Base-by-base conservation (phyloP, 2,797 vertebrate genomes). In the Aselliscus stoliczkanus region DNA sequence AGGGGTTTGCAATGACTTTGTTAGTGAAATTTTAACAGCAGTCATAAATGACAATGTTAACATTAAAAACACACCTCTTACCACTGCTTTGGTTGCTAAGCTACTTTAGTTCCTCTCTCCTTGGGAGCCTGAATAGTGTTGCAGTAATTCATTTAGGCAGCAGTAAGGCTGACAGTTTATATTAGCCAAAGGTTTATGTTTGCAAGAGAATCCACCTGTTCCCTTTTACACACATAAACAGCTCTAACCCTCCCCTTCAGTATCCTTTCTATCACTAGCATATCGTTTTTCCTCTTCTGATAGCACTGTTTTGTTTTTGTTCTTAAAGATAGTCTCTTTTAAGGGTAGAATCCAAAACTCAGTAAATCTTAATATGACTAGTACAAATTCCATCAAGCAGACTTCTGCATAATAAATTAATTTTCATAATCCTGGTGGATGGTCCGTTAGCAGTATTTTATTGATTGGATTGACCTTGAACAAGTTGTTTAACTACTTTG, bases 361-460 rank as follows among this genome's bases (percentile, higher is more conserved):
- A 80, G 15, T 81, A 94, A 81, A 77, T 89, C 31, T 85, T 70
- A 79, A 8, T 84, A 25, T n/a, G 75, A 84, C 29, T n/a, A 1
- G 56, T 85, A 81, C 76, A 95, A 96, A 64, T 76, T 27, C 75
- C 56, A 89, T 73, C 21, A 91, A 54, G 39, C 15, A 96, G 67
- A 58, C 11, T 95, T 88, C 31, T 85, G 8, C 13, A 44, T 52
- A 82, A 52, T 56, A 88, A 31, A 72, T 83, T 95, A 67, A 84
- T 69, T 89, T 95, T 86, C 84, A 75, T 21, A 77, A n/a, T 29
- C 10, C 50, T 85, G 37, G n/a, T 67, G 60, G 15, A 54, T 67
- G 31, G 20, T 58, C 37, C 60, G 14, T 18, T 67, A 93, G 50
- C 37, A 62, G 31, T 37, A 65, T 73, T 87, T 69, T 72, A 31